A percentile compares a stretch with the other conserved stretches of the same genome.
phyloP scores from a whole-genome alignment of 92 coral and sea anemone species.

The Virgularia gustaviana region DNA sequence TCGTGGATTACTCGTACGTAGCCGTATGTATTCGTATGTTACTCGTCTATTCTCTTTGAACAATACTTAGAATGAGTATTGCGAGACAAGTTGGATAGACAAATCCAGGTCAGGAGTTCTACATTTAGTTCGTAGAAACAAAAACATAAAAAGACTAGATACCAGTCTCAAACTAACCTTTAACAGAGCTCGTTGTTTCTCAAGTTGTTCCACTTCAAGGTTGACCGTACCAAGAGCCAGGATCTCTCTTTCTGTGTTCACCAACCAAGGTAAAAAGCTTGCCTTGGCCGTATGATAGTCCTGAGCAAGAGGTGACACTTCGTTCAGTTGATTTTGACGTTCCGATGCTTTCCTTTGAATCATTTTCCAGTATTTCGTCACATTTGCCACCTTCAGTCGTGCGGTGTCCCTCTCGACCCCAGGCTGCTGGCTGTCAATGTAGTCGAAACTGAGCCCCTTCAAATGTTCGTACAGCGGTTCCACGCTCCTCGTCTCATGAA shows the following conservation, averaged over 20 bases:
- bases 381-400: constrained; percentile 70
- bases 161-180: constrained; percentile 57
- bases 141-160: no score
- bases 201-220: constrained; percentile 62
- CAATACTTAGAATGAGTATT: no score
- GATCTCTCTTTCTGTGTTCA: constrained; percentile 70
- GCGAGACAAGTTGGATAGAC: no score
- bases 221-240: constrained; percentile 61
- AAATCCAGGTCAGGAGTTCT: no score
- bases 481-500: constrained; percentile 61
- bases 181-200: constrained; percentile 58
- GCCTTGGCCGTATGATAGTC: constrained; percentile 73
- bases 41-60: no score
- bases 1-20: no score
- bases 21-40: no score
- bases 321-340: constrained; percentile 69
- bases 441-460: constrained; percentile 60
- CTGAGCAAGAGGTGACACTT: constrained; percentile 69
- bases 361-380: constrained; percentile 62
- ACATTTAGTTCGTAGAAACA: no score
- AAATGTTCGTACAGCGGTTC: constrained; percentile 79
- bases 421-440: constrained; percentile 63
- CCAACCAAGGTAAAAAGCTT: constrained; percentile 70
- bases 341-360: constrained; percentile 67
- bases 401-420: constrained; percentile 85